Evolutionary conservation across 37 sponge, comb jelly and placozoan genomes (phyloP).

Genomic region (Petrosia ficiformis): DNA sequence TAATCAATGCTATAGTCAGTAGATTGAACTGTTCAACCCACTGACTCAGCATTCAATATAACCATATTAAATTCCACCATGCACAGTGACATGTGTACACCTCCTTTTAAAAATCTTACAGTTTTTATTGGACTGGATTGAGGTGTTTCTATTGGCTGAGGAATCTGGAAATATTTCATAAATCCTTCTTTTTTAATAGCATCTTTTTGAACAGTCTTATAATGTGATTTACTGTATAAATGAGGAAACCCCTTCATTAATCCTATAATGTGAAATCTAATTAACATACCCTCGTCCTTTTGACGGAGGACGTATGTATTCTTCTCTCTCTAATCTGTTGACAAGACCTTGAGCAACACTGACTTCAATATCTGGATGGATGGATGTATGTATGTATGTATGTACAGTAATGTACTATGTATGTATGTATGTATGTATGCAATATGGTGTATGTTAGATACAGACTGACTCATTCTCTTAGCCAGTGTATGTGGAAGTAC

Average conservation of each 20-base stretch:
- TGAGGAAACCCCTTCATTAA: slow-evolving; percentile 3
- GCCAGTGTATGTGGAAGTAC: slow-evolving; percentile 35
- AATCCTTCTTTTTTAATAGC: background rate
- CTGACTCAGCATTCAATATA: no score
- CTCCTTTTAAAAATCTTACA: no score
- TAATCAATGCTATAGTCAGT: no score
- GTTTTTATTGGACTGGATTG: no score
- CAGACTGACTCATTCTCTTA: slow-evolving; percentile 50
- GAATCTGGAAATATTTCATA: background rate
- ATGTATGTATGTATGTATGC: no score
- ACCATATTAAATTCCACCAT: no score
- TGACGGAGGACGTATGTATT: slow-evolving; percentile 37
- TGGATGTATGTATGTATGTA: no score
- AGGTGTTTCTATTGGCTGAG: no score
- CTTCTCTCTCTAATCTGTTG: slow-evolving; percentile 75
- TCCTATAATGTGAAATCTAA: background rate
- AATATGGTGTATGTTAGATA: background rate
- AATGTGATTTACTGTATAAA: background rate
- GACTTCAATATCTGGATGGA: slow-evolving; percentile 40
- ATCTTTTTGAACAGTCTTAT: background rate
- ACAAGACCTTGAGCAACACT: slow-evolving; percentile 71
- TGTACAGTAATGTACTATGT: no score
- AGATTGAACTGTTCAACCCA: no score
- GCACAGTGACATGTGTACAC: no score
- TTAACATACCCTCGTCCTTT: slow-evolving; percentile 47